Base-by-base conservation (phyloP, 2,888 invertebrate species). In the Muschampia plurimacula region DNA sequence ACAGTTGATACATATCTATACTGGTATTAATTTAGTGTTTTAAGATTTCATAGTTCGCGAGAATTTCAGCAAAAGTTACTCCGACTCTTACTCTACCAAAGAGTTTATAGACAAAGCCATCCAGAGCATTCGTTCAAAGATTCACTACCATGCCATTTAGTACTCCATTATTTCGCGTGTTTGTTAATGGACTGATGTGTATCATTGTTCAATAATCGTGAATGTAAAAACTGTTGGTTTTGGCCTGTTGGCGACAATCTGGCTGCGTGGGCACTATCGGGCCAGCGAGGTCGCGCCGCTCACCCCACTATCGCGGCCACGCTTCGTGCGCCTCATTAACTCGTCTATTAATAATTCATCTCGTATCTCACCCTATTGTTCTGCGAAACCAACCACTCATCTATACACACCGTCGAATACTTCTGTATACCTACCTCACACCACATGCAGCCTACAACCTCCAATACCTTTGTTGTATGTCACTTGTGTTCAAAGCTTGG, bases 211-310 rank as follows among this genome's bases (percentile, higher is more conserved):
- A 73, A 71, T 73, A 75, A 68, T 76, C 76, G 78, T 76, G 75
- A 77, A 77, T 80, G 81, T 84, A 83, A 84, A 86, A 85, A 81
- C 77, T 77, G 78, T 80, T 85, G 82, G 83, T 83, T 86, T 87
- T 80, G 84, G 84, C 75, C 80, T 79, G 86, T 80, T 85, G 93
- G 93, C 92, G 93, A 93, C 93, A 92, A 91, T 89, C 92, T 85
- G 93, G 90, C 93, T 93, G 93, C 93, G 93, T 92, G 93, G 93
- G 93, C 90, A 83, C 88, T 92, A 92, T 92, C 92, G 79, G 78
- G 77, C 74, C 77, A 81, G 83, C 89, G 90, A 92, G 93, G 92
- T 92, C 92, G 90, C 86, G 80, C 86, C 89, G 91, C 89, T 92
- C 92, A 92, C 93, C 93, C 93, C 85, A 85, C 89, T 91, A 92